phyloP scores from a whole-genome alignment of 2,113 vertebrate genomes.

The Suricata suricatta region DNA sequence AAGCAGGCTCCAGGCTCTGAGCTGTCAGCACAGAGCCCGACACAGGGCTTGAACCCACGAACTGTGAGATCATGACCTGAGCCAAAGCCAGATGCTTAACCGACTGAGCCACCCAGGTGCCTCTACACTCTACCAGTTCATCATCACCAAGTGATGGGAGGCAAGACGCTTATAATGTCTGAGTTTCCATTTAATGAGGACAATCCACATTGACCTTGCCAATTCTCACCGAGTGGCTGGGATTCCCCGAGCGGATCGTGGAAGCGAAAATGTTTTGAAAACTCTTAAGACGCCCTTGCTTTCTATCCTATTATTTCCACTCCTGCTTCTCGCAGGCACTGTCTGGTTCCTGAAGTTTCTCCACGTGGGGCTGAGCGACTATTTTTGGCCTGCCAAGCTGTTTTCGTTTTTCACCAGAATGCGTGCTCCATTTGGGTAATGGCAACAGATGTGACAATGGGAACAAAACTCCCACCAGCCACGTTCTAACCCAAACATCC shows the following conservation, averaged over 20 bases:
- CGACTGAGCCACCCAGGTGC: too few species aligned
- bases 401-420: conserved; percentile 64
- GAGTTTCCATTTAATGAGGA: not conserved
- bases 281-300: conserved; percentile 1
- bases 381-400: conserved; percentile 68
- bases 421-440: conserved; percentile 59
- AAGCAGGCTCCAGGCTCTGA: too few species aligned
- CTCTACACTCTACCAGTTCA: too few species aligned
- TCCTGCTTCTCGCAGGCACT: conserved; percentile 38
- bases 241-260: not conserved
- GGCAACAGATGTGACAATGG: conserved; percentile 74
- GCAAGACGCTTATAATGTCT: not conserved
- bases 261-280: conserved; percentile 18
- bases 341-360: conserved; percentile 35
- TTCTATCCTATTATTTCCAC: conserved; percentile 24
- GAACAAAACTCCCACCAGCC: conserved; percentile 66
- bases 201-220: not conserved
- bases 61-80: too few species aligned
- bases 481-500: conserved; percentile 67
- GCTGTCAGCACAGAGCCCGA: too few species aligned
- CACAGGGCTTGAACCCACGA: too few species aligned
- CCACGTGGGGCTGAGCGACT: conserved; percentile 54
- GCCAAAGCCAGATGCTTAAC: too few species aligned
- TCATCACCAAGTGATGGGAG: not conserved
- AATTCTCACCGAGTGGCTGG: not conserved